Evolutionary conservation across 2,113 vertebrate genomes (phyloP).

Genomic region (Perognathus longimembris): DNA sequence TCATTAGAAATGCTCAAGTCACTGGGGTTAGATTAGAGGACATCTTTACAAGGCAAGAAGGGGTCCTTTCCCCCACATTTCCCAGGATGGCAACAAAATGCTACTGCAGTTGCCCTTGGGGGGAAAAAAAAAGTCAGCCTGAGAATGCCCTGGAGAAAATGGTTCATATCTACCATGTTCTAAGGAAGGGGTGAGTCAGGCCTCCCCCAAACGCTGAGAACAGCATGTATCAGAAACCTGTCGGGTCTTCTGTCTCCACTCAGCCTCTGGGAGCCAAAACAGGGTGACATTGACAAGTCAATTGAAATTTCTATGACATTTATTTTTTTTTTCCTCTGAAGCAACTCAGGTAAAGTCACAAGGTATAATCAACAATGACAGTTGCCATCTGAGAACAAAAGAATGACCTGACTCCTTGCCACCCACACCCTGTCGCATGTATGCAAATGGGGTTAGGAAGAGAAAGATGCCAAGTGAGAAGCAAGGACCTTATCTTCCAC

Average conservation of each 20-base stretch:
- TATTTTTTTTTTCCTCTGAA: conserved; percentile 59
- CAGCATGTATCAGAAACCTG: conserved; percentile 29
- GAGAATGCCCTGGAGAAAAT: conserved; percentile 35
- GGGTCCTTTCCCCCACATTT: conserved; percentile 24
- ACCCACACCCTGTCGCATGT: background rate
- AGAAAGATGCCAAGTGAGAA: background rate
- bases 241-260: conserved; percentile 18
- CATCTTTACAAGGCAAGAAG: conserved; percentile 43
- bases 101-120: background rate
- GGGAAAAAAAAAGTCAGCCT: conserved; percentile 1
- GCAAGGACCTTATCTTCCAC: rapidly evolving
- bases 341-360: conserved; percentile 68
- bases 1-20: conserved; percentile 41
- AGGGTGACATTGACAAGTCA: conserved; percentile 53
- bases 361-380: conserved; percentile 64
- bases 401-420: conserved; percentile 46
- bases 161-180: conserved; percentile 33
- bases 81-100: conserved; percentile 43
- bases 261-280: conserved; percentile 58
- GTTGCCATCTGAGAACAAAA: conserved; percentile 66
- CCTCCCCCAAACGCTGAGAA: conserved; percentile 6
- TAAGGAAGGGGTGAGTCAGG: background rate
- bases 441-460: background rate
- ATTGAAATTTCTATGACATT: conserved; percentile 68
- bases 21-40: conserved; percentile 27